Conservation (phyloP, 2,888 invertebrate genomes). For the Temnothorax unifasciatus region DNA sequence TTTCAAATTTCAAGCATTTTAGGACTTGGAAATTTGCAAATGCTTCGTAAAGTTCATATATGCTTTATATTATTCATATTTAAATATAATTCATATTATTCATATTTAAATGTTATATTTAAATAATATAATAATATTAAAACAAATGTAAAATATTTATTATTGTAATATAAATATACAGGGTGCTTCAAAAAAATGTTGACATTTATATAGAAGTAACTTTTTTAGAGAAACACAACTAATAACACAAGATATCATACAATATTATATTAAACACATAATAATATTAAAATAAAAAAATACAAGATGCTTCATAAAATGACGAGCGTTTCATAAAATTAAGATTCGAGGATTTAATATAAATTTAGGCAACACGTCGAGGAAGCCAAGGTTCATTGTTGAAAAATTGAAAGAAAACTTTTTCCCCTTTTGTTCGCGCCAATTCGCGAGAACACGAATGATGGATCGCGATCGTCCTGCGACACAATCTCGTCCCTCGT, state of each 20-base stretch:
- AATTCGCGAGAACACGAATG: conserved; percentile 28
- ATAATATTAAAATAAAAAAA: not conserved
- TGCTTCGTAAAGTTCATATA: not conserved
- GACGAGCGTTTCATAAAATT: not conserved
- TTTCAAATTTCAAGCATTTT: not conserved
- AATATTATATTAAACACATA: not conserved
- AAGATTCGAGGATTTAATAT: not conserved
- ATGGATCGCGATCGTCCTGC: conserved; percentile 56
- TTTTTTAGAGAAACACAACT: too few species aligned
- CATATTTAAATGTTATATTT: not conserved
- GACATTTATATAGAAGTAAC: too few species aligned
- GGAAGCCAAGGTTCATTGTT: not conserved
- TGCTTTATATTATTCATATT: too few species aligned
- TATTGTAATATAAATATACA: not conserved
- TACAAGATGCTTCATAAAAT: not conserved
- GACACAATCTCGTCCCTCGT: conserved; percentile 41
- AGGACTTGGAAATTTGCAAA: not conserved
- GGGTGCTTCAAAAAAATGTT: too few species aligned
- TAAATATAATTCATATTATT: not conserved
- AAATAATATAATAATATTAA: not conserved
- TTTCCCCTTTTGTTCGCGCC: not conserved
- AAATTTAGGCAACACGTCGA: not conserved
- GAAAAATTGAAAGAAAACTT: not conserved
- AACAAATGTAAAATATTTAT: not conserved
- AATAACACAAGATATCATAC: not conserved